Base-by-base conservation (phyloP, 2,888 invertebrate genomes). In the Glaucopsyche alexis region DNA sequence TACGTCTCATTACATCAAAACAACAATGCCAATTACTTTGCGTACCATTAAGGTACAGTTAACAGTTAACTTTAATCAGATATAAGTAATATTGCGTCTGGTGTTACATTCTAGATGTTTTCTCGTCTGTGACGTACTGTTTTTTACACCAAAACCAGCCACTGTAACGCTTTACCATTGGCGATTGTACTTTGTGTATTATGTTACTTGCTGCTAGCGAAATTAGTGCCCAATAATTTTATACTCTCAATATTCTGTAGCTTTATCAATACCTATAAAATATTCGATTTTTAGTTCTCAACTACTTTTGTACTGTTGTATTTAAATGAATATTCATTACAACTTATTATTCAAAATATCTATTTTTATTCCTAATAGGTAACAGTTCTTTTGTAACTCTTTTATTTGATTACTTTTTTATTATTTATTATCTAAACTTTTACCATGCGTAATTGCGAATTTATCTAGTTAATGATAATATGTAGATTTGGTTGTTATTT, bases 81-180 rank as follows among this genome's bases (percentile, higher is more conserved):
- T 72, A 45, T 29, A 29, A 29, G 9, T 47, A 60, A 67, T n/a
- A 60, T n/a, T 49, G 16, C 29, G 69, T 72, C 55, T 71, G 19
- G 38, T 13, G 71, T 13, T 72, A 74, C 73, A 72, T 72, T 70
- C 70, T 72, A 49, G 60, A 55, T 76, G 75, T 71, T 74, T 73
- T 67, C 16, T 76, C 73, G 71, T 42, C 74, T 77, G 77, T 77
- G 77, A 77, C 75, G 71, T 13, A 45, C 49, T 16, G 52, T 75
- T 75, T 75, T 76, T 75, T 76, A 74, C 72, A 73, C 55, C 47
- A 55, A 47, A 73, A 11, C 50, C 75, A 76, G 29, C 74, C 64
- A 73, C 71, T 76, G 70, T 76, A 73, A 74, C 75, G 55, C 38
- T 42, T 60, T 60, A 47, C 49, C 19, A 72, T 19, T 66, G 29